Conservation (phyloP, 2,888 invertebrate genomes). For the Bhutanitis thaidina region DNA sequence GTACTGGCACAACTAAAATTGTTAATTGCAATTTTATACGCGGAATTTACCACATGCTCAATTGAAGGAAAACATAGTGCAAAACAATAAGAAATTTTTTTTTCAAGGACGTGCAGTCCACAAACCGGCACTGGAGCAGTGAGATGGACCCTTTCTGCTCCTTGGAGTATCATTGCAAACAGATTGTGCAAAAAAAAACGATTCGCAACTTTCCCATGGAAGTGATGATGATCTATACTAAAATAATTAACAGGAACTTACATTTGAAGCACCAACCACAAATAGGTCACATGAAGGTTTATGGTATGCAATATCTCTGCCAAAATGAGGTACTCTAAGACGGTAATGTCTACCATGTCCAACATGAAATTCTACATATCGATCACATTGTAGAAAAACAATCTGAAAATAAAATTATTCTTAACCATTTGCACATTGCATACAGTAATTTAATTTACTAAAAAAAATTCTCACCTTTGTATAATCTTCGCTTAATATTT, state of each 20-base stretch:
- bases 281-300: conserved; percentile 94
- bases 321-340: conserved; percentile 95
- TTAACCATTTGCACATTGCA: not conserved
- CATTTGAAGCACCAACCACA: conserved; percentile 92
- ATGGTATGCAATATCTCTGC: conserved; percentile 95
- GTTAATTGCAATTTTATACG: too few relatives aligned
- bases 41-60: too few relatives aligned
- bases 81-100: too few relatives aligned
- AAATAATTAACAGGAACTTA: conserved; percentile 50
- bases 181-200: too few relatives aligned
- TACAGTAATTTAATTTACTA: not conserved
- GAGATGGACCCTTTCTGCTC: too few relatives aligned
- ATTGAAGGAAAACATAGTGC: too few relatives aligned
- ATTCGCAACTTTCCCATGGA: too few relatives aligned
- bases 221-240: too few relatives aligned
- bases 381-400: conserved; percentile 89
- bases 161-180: too few relatives aligned
- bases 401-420: conserved; percentile 75
- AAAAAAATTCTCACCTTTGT: conserved; percentile 82
- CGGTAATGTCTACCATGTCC: conserved; percentile 95
- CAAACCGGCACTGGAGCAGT: too few relatives aligned
- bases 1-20: too few relatives aligned
- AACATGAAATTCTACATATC: conserved; percentile 97
- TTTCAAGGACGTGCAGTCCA: too few relatives aligned
- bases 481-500: conserved; percentile 96